These are phyloP conservation scores for Perdita meconis DNA, from an alignment of 2,888 invertebrate species.

Conservation along the genomic window DNA sequence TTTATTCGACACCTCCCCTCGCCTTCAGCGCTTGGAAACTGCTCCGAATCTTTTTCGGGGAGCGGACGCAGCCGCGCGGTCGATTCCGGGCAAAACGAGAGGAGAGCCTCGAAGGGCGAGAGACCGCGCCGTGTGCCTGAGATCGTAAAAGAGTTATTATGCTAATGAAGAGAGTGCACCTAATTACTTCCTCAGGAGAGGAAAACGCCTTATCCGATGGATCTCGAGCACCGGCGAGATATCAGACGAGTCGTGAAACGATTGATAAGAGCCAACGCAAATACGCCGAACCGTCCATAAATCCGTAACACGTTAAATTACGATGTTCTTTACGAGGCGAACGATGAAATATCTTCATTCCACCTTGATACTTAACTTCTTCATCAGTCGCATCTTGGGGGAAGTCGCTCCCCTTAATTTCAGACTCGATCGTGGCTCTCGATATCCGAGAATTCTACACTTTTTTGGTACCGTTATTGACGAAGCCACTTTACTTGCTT, in stretches of 20 bases:
- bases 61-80: constrained; percentile 19
- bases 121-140: constrained; percentile 26
- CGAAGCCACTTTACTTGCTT: background rate
- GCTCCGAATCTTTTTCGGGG: constrained; percentile 68
- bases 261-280: constrained; percentile 23
- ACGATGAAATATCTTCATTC: constrained; percentile 29
- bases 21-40: constrained; percentile 79
- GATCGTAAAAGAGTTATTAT: constrained; percentile 82
- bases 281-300: constrained; percentile 1
- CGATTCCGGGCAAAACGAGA: constrained; percentile 17
- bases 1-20: constrained; percentile 84
- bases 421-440: background rate
- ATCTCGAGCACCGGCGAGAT: constrained; percentile 28
- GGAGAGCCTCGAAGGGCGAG: constrained; percentile 37
- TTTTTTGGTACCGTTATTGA: background rate
- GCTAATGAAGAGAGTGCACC: constrained; percentile 77
- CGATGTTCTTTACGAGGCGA: background rate
- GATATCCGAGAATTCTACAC: background rate
- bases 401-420: constrained; percentile 3
- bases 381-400: constrained; percentile 6
- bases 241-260: constrained; percentile 3
- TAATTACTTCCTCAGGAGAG: constrained; percentile 73
- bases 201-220: constrained; percentile 34
- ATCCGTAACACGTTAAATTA: constrained; percentile 34
- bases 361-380: constrained; percentile 12